Conservation (phyloP, 2,888 invertebrate species). For the Athripsodes cinereus region DNA sequence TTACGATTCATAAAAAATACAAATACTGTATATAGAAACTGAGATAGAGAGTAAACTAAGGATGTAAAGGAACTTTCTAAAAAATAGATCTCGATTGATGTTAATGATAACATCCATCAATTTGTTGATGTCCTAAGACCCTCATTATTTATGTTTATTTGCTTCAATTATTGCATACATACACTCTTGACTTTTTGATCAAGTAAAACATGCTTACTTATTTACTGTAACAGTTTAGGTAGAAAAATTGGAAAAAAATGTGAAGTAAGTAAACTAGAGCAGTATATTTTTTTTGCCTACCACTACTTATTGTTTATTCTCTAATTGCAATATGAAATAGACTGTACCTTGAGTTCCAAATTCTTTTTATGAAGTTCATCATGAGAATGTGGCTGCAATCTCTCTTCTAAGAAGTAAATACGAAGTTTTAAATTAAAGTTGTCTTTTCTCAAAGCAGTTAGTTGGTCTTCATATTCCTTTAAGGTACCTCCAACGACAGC, state of each 20-base stretch:
- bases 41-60: neutral
- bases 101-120: too few relatives aligned
- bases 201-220: too few relatives aligned
- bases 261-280: too few relatives aligned
- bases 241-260: too few relatives aligned
- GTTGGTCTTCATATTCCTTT: conserved; percentile 86
- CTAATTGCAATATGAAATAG: too few relatives aligned
- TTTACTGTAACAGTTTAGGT: too few relatives aligned
- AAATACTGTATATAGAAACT: neutral
- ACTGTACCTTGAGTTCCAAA: conserved; percentile 62
- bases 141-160: too few relatives aligned
- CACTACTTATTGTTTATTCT: too few relatives aligned
- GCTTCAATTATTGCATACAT: too few relatives aligned
- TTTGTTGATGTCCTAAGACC: too few relatives aligned
- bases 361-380: conserved; percentile 62
- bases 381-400: conserved; percentile 60
- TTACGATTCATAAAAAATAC: neutral
- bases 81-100: conserved; percentile 2
- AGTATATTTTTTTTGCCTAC: too few relatives aligned
- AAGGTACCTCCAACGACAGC: conserved; percentile 64
- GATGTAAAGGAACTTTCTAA: neutral
- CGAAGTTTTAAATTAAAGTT: conserved; percentile 89
- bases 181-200: too few relatives aligned
- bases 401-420: conserved; percentile 87
- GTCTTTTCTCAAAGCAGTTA: conserved; percentile 76